phyloP scores from a whole-genome alignment of 92 coral and sea anemone species.

The Paragorgia papillata region DNA sequence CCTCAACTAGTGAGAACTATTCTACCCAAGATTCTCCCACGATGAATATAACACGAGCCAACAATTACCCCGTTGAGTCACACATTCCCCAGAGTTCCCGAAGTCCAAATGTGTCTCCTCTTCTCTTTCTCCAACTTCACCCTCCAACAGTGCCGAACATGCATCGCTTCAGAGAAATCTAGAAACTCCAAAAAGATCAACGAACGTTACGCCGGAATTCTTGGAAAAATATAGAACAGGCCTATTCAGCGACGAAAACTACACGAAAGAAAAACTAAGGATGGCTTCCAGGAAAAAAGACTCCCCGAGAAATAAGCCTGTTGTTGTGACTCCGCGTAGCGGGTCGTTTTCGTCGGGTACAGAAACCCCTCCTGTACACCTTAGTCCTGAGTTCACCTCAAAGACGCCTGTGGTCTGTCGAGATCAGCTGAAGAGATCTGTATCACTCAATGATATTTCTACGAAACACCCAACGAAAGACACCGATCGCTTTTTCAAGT shows the following conservation, averaged over 20 bases:
- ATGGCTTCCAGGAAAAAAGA: conserved; percentile 2
- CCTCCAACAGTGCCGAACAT: background rate
- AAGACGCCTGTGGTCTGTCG: background rate
- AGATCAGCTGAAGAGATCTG: background rate
- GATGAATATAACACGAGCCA: no score
- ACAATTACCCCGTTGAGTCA: no score
- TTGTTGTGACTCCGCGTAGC: conserved; percentile 4
- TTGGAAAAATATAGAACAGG: conserved; percentile 10
- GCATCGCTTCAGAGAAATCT: background rate
- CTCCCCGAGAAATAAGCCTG: background rate
- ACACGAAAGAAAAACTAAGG: conserved; percentile 14
- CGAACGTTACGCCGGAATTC: background rate
- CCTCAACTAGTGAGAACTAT: background rate
- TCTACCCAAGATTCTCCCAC: no score
- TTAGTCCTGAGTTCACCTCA: background rate
- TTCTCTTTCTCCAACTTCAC: background rate
- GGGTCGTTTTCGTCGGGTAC: background rate
- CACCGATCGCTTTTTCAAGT: background rate
- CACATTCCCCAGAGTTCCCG: background rate
- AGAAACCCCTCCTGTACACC: background rate
- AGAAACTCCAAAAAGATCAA: background rate
- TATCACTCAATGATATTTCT: background rate
- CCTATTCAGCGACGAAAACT: background rate
- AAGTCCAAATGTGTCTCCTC: background rate
- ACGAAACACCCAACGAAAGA: background rate